Evolutionary conservation across 2,113 vertebrate genomes (phyloP), one percentile per base, ranked within the genome.

Genomic region (Nanorana parkeri): DNA sequence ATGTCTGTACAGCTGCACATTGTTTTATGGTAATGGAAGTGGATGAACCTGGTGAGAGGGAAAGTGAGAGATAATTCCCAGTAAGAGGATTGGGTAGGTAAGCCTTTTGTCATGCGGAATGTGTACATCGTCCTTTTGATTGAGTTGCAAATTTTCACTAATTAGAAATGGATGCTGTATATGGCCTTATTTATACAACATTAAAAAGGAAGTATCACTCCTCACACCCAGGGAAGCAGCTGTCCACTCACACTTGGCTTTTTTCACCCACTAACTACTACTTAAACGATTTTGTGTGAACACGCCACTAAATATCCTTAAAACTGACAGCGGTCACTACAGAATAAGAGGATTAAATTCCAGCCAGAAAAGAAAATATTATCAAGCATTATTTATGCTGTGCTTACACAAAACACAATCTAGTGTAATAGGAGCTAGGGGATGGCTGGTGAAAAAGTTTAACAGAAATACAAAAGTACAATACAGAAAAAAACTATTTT

Each of bases 61-160:
- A 78, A 78, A 79, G 77, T 79, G 51, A 41, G 77, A 79, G 16
- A 4, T 80, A 69, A 80, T 80, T 58, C 65, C 77, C 47, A 79
- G 52, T 69, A 69, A 61, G 67, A 60, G 66, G 32, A 56, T 80
- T 61, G 51, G n/a, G 13, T 24, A 80, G 21, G 55, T 68, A 32
- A 13, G 15, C 55, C 23, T 23, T 80, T 80, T 80, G 67, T 80
- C 26, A 69, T 80, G 78, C 21, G 28, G 58, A 80, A 58, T 47
- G 21, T 26, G 32, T 47, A 47, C 66, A 61, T 20, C 32, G 54
- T 24, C 17, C 65, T 54, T 79, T 28, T 10, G 28, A 61, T 60
- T 69, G 32, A 77, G 51, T 64, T 75, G 56, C 72, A 75, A 75
- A 75, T 75, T 29, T 61, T 41, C 54, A 75, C 36, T 55, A 75